Conservation (phyloP, 1,140 invertebrate genomes). For the Cydia amplana region DNA sequence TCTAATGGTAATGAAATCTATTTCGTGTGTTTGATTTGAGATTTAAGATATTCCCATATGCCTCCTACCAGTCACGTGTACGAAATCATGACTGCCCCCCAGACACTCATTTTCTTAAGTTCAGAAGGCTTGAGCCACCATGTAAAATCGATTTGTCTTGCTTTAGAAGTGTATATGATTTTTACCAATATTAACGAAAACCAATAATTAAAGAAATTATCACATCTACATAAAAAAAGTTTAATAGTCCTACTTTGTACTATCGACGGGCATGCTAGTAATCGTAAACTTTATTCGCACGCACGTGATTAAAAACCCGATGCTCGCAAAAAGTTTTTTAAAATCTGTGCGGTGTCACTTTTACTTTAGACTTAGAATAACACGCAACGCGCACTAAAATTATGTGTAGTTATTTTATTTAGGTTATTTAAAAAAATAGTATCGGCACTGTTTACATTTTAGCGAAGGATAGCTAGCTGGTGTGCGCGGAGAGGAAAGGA, state of each 20-base stretch:
- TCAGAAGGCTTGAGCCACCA: neutral
- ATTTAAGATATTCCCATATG: neutral
- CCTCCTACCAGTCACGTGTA: neutral
- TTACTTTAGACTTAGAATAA: neutral
- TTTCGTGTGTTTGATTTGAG: too few species aligned
- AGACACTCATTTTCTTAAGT: slow-evolving; percentile 1
- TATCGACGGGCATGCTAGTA: neutral
- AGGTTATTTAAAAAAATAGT: slow-evolving; percentile 24
- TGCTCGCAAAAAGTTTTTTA: neutral
- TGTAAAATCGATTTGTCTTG: neutral
- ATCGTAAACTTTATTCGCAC: slow-evolving; percentile 40
- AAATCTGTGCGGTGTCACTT: slow-evolving; percentile 48
- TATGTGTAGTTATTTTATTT: slow-evolving; percentile 51
- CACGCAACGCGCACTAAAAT: neutral
- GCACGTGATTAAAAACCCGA: slow-evolving; percentile 34
- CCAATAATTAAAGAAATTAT: neutral
- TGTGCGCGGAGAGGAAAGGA: slow-evolving; percentile 37
- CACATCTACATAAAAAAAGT: neutral
- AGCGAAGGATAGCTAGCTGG: slow-evolving; percentile 45
- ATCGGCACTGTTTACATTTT: slow-evolving; percentile 58
- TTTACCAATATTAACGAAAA: neutral
- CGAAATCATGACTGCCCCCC: neutral
- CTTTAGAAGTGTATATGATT: neutral
- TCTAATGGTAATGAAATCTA: too few species aligned
- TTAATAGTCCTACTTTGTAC: neutral